A percentile compares a stretch with the other conserved stretches of the same genome.
Conservation (phyloP, 2,797 vertebrate species). For the Falco columbarius region DNA sequence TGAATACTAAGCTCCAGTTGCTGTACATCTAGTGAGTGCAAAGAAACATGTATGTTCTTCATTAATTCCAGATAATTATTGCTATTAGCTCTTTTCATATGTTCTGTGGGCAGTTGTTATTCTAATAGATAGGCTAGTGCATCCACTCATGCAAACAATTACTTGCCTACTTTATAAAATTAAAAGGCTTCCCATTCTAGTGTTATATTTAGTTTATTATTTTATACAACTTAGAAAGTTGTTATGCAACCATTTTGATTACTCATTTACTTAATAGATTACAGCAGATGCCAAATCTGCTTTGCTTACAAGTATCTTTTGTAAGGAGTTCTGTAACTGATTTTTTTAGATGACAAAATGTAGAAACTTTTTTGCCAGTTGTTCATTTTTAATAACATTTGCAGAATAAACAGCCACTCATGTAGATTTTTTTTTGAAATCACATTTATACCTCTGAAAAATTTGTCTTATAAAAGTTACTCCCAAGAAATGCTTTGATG, state of each 20-base stretch:
- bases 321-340: not conserved
- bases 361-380: not conserved
- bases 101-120: conserved; percentile 38
- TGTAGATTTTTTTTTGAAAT: not conserved
- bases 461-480: not conserved
- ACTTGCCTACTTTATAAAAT: conserved; percentile 30
- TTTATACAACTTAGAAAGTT: conserved; percentile 23
- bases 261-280: conserved; percentile 34
- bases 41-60: conserved; percentile 30
- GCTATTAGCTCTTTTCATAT: conserved; percentile 31
- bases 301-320: not conserved
- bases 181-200: not conserved
- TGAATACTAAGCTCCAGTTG: not conserved
- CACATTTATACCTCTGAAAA: not conserved
- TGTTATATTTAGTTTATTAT: conserved; percentile 3
- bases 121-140: conserved; percentile 6
- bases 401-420: not conserved
- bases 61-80: conserved; percentile 57
- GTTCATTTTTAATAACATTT: not conserved
- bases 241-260: not conserved
- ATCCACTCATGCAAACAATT: conserved; percentile 27
- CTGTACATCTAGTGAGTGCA: not conserved
- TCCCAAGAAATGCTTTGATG: not conserved
- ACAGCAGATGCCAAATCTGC: not conserved
- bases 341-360: not conserved